phyloP scores from a whole-genome alignment of 1,140 invertebrate species.

The Zaprionus africanus region DNA sequence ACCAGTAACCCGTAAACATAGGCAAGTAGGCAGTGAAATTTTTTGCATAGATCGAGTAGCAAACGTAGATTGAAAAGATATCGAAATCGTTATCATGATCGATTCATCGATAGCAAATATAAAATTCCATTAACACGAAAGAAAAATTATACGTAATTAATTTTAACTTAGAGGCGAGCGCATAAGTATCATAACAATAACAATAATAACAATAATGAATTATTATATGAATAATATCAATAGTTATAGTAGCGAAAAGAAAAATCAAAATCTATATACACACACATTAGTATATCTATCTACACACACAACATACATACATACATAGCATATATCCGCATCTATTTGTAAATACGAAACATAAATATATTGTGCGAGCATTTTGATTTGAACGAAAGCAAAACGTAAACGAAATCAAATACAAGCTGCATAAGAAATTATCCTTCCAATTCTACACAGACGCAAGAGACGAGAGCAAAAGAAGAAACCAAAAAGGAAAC shows the following conservation, averaged over 20 bases:
- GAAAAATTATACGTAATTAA: constrained; percentile 71
- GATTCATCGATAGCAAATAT: constrained; percentile 1
- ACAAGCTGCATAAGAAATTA: constrained; percentile 57
- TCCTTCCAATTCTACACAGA: constrained; percentile 56
- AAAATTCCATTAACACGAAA: constrained; percentile 20
- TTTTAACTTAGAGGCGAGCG: constrained; percentile 58
- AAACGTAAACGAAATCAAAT: constrained; percentile 46
- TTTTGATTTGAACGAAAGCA: constrained; percentile 23
- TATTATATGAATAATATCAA: constrained; percentile 7
- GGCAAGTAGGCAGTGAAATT: constrained; percentile 64
- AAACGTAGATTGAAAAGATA: constrained; percentile 5
- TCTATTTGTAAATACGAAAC: constrained; percentile 43
- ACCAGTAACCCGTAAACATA: constrained; percentile 17
- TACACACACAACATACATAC: background rate
- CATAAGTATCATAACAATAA: constrained; percentile 15
- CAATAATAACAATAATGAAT: constrained; percentile 34
- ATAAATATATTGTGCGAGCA: constrained; percentile 19
- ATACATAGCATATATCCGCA: constrained; percentile 11
- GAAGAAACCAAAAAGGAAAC: background rate
- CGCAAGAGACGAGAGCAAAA: constrained; percentile 17
- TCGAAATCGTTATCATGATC: constrained; percentile 11
- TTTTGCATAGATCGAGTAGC: constrained; percentile 62
- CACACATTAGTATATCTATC: constrained; percentile 7
- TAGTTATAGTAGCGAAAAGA: constrained; percentile 28
- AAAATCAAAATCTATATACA: constrained; percentile 41